phyloP scores from a whole-genome alignment of 2,113 vertebrate species.

The Ptilorrhoa leucosticta region DNA sequence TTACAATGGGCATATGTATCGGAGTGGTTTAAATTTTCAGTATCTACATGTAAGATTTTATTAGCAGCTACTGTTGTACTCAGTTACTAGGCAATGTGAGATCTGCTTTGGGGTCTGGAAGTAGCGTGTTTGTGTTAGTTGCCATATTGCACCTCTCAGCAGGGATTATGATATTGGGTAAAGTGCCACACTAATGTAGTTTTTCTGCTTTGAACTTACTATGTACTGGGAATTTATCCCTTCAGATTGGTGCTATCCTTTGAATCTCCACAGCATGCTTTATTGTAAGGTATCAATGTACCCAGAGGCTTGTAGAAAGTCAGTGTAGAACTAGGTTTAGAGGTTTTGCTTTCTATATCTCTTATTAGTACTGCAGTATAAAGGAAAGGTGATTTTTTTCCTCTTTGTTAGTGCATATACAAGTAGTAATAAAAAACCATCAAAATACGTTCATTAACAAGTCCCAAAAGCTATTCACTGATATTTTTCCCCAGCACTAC shows the following conservation, averaged over 20 bases:
- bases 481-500: background rate
- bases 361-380: background rate
- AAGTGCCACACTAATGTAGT: background rate
- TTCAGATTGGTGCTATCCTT: background rate
- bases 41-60: background rate
- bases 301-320: background rate
- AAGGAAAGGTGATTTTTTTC: background rate
- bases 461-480: background rate
- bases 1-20: background rate
- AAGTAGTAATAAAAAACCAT: background rate
- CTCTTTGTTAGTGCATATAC: background rate
- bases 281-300: background rate
- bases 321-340: background rate
- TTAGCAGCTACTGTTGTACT: background rate
- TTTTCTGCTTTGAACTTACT: background rate
- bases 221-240: background rate
- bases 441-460: background rate
- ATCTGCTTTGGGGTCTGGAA: constrained; percentile 24
- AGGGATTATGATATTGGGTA: background rate
- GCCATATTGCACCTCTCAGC: background rate
- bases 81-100: background rate
- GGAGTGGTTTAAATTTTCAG: background rate
- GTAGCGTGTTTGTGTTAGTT: background rate
- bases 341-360: background rate
- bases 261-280: background rate